Evolutionary conservation across 1,140 invertebrate genomes (phyloP).

Genomic region (Drosophila repleta): DNA sequence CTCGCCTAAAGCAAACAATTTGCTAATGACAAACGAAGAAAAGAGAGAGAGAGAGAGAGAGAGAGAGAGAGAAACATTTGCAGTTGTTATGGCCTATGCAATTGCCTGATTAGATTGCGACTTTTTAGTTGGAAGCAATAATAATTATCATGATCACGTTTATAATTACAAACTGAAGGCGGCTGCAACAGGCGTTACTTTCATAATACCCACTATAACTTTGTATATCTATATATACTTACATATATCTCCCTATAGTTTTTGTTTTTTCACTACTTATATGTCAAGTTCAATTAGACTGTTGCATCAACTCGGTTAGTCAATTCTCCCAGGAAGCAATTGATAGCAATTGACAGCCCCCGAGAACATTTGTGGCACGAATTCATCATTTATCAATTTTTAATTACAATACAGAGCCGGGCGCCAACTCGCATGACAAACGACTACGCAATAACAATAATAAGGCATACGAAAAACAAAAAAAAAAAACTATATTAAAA

Average conservation of each 20-base stretch:
- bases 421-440: conserved; percentile 7
- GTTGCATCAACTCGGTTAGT: conserved; percentile 8
- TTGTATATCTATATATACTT: neutral
- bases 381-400: conserved; percentile 52
- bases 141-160: conserved; percentile 24
- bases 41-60: neutral
- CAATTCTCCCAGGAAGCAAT: conserved; percentile 44
- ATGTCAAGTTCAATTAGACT: conserved; percentile 8
- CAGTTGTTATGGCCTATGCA: conserved; percentile 11
- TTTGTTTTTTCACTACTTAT: neutral
- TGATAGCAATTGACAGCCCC: conserved; percentile 23
- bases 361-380: conserved; percentile 37
- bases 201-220: neutral
- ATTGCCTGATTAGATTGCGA: conserved; percentile 14
- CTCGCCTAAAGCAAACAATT: conserved; percentile 6
- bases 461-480: neutral
- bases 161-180: conserved; percentile 12
- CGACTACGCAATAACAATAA: neutral
- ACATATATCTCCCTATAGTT: neutral
- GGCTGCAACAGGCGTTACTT: neutral
- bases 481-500: neutral
- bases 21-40: conserved; percentile 12
- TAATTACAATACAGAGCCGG: conserved; percentile 34
- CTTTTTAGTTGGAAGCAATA: conserved; percentile 7
- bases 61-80: neutral